Conservation (phyloP, 35 echinoderm and acorn worm species). For the Amphiura filiformis region DNA sequence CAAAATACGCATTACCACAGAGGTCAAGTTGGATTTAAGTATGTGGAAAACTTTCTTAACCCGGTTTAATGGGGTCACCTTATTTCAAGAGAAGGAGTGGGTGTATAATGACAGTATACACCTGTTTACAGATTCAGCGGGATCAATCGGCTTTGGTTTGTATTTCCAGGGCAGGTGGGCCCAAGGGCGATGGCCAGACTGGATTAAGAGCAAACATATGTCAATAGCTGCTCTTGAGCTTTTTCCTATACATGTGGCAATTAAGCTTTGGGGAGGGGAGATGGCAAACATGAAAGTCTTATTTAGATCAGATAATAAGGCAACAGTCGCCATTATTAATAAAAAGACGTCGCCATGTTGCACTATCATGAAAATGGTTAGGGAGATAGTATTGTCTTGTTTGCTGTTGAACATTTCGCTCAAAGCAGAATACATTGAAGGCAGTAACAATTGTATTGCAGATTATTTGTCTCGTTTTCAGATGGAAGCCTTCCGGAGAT, state of each 20-base stretch:
- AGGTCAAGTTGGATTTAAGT: neutral
- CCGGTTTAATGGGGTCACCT: constrained; percentile 1
- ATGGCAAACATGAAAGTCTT: neutral
- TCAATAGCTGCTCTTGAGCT: constrained; percentile 36
- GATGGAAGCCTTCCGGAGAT: too few relatives aligned
- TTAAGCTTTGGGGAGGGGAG: constrained; percentile 5
- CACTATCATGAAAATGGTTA: too few relatives aligned
- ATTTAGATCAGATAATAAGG: constrained; percentile 17
- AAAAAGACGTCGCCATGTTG: constrained; percentile 14
- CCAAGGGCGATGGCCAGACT: constrained; percentile 30
- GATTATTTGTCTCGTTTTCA: too few relatives aligned
- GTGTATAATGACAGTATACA: neutral
- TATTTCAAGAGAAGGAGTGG: constrained; percentile 18
- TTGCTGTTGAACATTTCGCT: neutral
- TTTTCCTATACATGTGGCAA: constrained; percentile 14
- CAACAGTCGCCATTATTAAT: neutral
- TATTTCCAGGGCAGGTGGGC: constrained; percentile 30
- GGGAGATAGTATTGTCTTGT: neutral
- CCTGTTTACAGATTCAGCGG: constrained; percentile 28
- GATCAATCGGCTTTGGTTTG: constrained; percentile 25
- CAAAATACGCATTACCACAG: constrained; percentile 4
- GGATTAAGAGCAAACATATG: neutral
- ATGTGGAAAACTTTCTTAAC: neutral
- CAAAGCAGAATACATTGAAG: neutral
- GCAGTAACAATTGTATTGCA: neutral